A percentile compares a stretch with the other conserved stretches of the same genome.
Conservation (phyloP, 2,888 invertebrate species). For the Magallana nippona region DNA sequence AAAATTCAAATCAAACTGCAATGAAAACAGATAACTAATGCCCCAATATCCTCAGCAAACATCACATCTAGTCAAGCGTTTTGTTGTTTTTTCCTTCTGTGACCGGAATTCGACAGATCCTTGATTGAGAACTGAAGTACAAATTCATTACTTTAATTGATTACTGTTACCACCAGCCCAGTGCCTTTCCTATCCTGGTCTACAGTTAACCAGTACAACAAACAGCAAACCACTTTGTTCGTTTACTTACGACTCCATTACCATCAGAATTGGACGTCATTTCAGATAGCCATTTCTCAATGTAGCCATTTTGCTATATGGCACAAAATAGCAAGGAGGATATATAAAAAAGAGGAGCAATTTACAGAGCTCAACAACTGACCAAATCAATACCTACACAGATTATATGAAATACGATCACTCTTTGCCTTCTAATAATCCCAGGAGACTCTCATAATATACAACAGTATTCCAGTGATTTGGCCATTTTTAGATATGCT, state of each 20-base stretch:
- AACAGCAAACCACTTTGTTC: not conserved
- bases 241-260: not conserved
- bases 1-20: slow-evolving; percentile 5
- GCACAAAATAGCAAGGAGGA: not conserved
- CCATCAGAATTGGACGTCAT: not conserved
- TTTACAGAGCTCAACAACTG: not conserved
- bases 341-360: not conserved
- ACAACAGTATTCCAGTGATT: not conserved
- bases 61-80: not conserved
- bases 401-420: slow-evolving; percentile 28
- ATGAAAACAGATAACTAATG: not conserved
- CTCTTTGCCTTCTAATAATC: slow-evolving; percentile 12
- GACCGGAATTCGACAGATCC: not conserved
- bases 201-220: not conserved
- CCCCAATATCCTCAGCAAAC: slow-evolving; percentile 8
- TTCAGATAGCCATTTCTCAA: not conserved
- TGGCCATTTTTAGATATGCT: not conserved
- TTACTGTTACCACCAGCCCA: not conserved
- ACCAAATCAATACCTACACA: slow-evolving; percentile 25
- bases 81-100: not conserved
- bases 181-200: not conserved
- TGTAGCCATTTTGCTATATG: not conserved
- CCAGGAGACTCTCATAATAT: not conserved
- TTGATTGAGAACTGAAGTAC: slow-evolving; percentile 7
- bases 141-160: slow-evolving; percentile 33